Conservation (phyloP, 37 sponge, comb jelly and placozoan genomes). For the Axinella damicornis region DNA sequence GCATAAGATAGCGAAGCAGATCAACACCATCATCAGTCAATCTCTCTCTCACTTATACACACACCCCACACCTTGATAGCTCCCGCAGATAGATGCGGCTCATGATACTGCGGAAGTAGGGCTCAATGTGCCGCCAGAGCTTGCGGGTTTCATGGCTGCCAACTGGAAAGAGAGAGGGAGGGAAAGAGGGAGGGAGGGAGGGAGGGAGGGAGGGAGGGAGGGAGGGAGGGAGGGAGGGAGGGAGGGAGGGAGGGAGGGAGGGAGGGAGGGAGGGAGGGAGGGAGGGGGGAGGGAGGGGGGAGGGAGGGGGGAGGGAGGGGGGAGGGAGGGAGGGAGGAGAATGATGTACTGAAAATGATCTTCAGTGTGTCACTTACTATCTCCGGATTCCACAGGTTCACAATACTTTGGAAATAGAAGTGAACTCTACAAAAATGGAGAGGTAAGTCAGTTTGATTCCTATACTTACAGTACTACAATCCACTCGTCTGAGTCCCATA, state of each 20-base stretch:
- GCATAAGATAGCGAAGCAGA: too few relatives aligned
- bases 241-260: background rate
- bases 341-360: background rate
- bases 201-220: background rate
- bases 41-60: too few relatives aligned
- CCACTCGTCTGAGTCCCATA: conserved; percentile 10
- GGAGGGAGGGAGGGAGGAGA: background rate
- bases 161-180: conserved; percentile 1
- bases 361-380: conserved; percentile 40
- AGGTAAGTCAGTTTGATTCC: too few relatives aligned
- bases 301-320: background rate
- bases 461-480: too few relatives aligned
- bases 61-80: background rate
- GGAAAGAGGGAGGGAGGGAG: background rate
- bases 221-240: background rate
- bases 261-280: background rate
- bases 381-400: conserved; percentile 58
- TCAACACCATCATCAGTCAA: too few relatives aligned
- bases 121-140: conserved; percentile 68
- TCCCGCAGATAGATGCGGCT: conserved; percentile 56
- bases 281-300: background rate
- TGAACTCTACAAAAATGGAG: conserved; percentile 35
- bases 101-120: conserved; percentile 47
- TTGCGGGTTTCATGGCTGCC: conserved; percentile 28
- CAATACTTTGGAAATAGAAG: conserved; percentile 66